A percentile compares a stretch with the other conserved stretches of the same genome.
These are phyloP conservation scores for Leuciscus idus DNA, from an alignment of 2,113 vertebrate species.

Conservation along the genomic window DNA sequence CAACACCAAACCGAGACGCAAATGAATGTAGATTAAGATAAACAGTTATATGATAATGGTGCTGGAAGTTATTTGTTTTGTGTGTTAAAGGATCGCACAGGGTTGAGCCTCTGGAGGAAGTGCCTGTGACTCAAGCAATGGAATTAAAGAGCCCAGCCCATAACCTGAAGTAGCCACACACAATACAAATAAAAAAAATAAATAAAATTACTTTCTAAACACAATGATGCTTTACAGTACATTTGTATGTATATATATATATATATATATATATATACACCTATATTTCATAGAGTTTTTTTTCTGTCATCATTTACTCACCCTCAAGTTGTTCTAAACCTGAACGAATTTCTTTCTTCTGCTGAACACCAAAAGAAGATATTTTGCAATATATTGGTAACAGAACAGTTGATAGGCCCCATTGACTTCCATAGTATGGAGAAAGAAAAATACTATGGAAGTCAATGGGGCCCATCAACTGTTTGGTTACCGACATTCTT, in stretches of 20 bases:
- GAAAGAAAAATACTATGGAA: no score
- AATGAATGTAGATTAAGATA: background rate
- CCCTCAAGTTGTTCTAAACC: no score
- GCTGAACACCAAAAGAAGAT: no score
- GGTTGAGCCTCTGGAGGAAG: conserved; percentile 73
- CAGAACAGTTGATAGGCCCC: no score
- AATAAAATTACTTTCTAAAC: background rate
- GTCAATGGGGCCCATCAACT: no score
- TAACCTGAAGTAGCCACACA: conserved; percentile 43
- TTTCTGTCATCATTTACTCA: no score
- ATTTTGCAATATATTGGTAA: no score
- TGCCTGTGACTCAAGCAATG: conserved; percentile 65
- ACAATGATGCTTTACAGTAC: background rate
- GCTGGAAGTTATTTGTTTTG: conserved; percentile 30
- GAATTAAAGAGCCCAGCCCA: conserved; percentile 61
- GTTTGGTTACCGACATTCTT: no score
- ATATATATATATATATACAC: no score
- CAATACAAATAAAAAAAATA: background rate
- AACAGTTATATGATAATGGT: background rate
- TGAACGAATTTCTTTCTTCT: no score
- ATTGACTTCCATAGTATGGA: no score
- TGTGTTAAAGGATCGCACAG: conserved; percentile 70
- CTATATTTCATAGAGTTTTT: no score
- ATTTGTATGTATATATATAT: background rate
- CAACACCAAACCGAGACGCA: background rate